Conservation (phyloP, 2,797 vertebrate species). For the Lophius americanus region DNA sequence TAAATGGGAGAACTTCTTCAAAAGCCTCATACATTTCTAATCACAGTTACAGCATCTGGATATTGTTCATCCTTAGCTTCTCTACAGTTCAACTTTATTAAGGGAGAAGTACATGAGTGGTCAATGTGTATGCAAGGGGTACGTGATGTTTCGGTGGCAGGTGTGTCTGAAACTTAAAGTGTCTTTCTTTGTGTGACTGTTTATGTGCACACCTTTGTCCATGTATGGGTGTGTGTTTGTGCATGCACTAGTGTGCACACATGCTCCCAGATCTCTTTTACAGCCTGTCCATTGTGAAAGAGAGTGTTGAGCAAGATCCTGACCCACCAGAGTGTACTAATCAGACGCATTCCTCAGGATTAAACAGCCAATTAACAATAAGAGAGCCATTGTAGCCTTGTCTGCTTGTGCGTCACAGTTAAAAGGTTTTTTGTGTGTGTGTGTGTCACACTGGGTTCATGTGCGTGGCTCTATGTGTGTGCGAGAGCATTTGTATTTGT, state of each 20-base stretch:
- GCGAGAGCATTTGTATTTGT: slow-evolving; percentile 23
- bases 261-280: slow-evolving; percentile 66
- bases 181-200: slow-evolving; percentile 31
- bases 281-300: slow-evolving; percentile 76
- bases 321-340: slow-evolving; percentile 74
- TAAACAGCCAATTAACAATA: slow-evolving; percentile 85
- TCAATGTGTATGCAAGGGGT: slow-evolving; percentile 10
- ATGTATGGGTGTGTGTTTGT: slow-evolving; percentile 8
- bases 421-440: slow-evolving; percentile 64
- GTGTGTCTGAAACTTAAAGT: slow-evolving; percentile 7
- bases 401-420: slow-evolving; percentile 78
- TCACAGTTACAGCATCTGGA: neutral
- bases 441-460: slow-evolving; percentile 24
- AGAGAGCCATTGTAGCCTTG: slow-evolving; percentile 81
- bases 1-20: too few relatives aligned
- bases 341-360: slow-evolving; percentile 85
- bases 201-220: slow-evolving; percentile 40
- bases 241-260: slow-evolving; percentile 11
- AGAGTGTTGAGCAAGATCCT: slow-evolving; percentile 80
- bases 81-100: slow-evolving; percentile 8
- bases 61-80: neutral
- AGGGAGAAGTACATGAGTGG: slow-evolving; percentile 13
- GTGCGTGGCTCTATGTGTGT: slow-evolving; percentile 28
- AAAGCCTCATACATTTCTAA: too few relatives aligned
- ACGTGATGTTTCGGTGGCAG: slow-evolving; percentile 17